These are phyloP conservation scores for Theropithecus gelada DNA, from an alignment of 2,113 vertebrate genomes.

Conservation along the genomic window DNA sequence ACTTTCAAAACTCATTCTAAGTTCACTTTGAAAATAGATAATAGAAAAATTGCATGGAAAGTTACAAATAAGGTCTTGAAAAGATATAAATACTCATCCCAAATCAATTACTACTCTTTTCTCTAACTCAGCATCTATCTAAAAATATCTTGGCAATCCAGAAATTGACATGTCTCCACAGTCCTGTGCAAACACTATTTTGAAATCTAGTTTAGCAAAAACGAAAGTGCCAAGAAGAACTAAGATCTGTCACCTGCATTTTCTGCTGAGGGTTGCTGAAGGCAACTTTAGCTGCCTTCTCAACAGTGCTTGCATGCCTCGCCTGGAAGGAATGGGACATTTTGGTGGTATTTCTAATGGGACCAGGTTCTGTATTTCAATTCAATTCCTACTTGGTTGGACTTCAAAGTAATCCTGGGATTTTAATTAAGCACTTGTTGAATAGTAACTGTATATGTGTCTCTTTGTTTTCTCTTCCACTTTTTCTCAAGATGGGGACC, in stretches of 20 bases:
- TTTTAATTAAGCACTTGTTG: not conserved
- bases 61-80: not conserved
- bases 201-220: not conserved
- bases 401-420: not conserved
- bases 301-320: not conserved
- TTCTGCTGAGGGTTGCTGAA: not conserved
- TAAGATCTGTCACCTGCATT: not conserved
- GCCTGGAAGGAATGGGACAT: not conserved
- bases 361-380: not conserved
- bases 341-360: not conserved
- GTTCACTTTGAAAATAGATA: constrained; percentile 29
- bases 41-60: not conserved
- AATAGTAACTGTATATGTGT: not conserved
- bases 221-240: not conserved
- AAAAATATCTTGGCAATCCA: not conserved
- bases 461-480: not conserved
- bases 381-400: not conserved
- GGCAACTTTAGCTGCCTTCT: not conserved
- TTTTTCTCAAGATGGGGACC: not conserved
- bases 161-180: not conserved
- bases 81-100: not conserved
- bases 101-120: not conserved
- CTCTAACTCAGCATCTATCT: not conserved
- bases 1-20: constrained; percentile 34
- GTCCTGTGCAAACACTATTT: not conserved